Evolutionary conservation across 1,140 invertebrate genomes (phyloP), one percentile per base, ranked within the genome.

Genomic region (Bombyx mori): DNA sequence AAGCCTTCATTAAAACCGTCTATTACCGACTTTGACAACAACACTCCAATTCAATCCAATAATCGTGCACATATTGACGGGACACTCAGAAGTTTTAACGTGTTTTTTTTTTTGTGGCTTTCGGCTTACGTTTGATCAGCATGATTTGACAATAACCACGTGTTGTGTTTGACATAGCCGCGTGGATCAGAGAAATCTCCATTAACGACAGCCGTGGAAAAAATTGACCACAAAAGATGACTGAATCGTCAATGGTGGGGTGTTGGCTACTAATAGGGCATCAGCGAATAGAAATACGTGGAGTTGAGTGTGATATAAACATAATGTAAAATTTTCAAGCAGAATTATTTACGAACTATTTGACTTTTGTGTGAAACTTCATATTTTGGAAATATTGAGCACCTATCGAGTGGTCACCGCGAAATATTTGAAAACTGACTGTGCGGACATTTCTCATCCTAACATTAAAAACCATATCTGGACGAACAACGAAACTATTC

Each of bases 211-310:
- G 70, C 69, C 68, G 68, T 64, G 72, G 74, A 80, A 79, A 78
- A 80, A 72, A 68, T 69, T 76, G 71, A 74, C 73, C 67, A 80
- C 69, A 78, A 79, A 77, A 70, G 68, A 56, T 47, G 47, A 69
- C 65, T 73, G 66, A 73, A 73, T 81, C 71, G 74, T 76, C 78
- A 80, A 80, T 82, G 74, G 76, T 71, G 75, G 77, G 80, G 75
- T 82, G 77, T 73, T 77, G 79, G 77, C 73, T 79, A 80, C 77
- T 84, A 84, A 84, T 84, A 79, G 81, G 73, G 61, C 67, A 70
- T 57, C 66, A 57, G 56, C 49, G 63, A 42, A 67, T 57, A 71
- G 42, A 8, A 51, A 57, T 6, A 43, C 42, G 45, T 75, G 57
- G 75, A 81, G 75, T 52, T 1, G 55, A 56, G 44, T 52, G 54